Evolutionary conservation across 2,888 invertebrate genomes (phyloP).

Genomic region (Hypolimnas misippus): DNA sequence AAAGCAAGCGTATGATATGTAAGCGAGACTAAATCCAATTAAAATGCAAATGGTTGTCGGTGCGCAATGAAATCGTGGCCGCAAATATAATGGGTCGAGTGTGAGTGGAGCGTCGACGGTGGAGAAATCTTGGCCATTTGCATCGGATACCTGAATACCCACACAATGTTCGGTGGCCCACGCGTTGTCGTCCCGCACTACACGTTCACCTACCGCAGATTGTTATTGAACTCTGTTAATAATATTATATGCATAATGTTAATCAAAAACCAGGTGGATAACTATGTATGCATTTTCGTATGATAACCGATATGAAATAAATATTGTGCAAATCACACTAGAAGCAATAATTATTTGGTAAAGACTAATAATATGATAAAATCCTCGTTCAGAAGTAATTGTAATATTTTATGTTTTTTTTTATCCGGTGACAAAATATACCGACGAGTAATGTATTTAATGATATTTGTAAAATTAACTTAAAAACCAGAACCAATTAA

Average conservation of each 20-base stretch:
- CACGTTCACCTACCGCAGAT: constrained; percentile 49
- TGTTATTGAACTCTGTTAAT: constrained; percentile 47
- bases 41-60: constrained; percentile 60
- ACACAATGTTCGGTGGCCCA: constrained; percentile 54
- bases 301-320: no score
- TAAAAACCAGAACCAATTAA: no score
- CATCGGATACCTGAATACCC: constrained; percentile 57
- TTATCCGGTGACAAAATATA: no score
- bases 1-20: constrained; percentile 50
- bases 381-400: no score
- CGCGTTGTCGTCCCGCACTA: constrained; percentile 53
- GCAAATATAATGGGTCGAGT: constrained; percentile 57
- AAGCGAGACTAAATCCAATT: constrained; percentile 58
- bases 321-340: not conserved
- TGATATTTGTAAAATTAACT: no score
- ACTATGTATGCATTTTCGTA: not conserved
- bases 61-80: constrained; percentile 61
- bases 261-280: constrained; percentile 15
- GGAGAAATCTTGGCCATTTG: constrained; percentile 66
- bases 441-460: no score
- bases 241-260: constrained; percentile 30
- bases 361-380: no score
- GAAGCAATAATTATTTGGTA: not conserved
- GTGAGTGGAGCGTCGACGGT: constrained; percentile 45
- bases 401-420: no score